Percentiles rank a stretch among this genome's conserved stretches.
Evolutionary conservation across 2,797 vertebrate species (phyloP).

Genomic region (Hydrolagus colliei): DNA sequence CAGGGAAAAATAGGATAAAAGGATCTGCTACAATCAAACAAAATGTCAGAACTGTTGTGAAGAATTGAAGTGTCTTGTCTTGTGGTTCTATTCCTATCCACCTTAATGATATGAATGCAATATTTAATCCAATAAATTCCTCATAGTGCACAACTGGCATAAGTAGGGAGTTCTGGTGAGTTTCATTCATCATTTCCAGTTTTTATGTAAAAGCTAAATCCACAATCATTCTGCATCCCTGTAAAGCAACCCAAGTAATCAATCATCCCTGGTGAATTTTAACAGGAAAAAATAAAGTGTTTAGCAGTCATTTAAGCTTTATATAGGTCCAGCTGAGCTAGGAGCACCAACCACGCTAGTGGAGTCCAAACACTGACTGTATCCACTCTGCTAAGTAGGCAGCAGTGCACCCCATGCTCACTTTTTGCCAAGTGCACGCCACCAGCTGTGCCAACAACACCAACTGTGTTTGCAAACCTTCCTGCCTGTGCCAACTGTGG

Average conservation of each 20-base stretch:
- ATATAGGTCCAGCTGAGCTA: not conserved
- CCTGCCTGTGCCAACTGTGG: not conserved
- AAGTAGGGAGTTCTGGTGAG: not conserved
- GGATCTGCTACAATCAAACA: no score
- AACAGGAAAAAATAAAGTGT: not conserved
- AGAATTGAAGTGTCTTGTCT: no score
- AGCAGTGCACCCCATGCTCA: not conserved
- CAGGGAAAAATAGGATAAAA: not conserved
- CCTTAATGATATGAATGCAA: no score
- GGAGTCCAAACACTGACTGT: not conserved
- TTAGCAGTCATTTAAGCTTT: not conserved
- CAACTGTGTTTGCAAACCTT: not conserved
- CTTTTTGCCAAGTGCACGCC: not conserved
- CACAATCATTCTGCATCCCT: no score
- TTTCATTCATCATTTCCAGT: not conserved
- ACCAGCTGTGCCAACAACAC: not conserved
- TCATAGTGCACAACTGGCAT: not conserved
- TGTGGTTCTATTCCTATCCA: no score
- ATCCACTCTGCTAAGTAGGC: not conserved
- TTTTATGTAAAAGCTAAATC: no score
- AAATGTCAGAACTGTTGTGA: no score
- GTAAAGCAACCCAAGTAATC: not conserved
- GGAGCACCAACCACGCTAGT: not conserved
- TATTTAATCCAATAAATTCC: not conserved
- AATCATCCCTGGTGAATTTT: not conserved